Conservation (phyloP, 1,140 invertebrate species). For the Goniozus legneri region DNA sequence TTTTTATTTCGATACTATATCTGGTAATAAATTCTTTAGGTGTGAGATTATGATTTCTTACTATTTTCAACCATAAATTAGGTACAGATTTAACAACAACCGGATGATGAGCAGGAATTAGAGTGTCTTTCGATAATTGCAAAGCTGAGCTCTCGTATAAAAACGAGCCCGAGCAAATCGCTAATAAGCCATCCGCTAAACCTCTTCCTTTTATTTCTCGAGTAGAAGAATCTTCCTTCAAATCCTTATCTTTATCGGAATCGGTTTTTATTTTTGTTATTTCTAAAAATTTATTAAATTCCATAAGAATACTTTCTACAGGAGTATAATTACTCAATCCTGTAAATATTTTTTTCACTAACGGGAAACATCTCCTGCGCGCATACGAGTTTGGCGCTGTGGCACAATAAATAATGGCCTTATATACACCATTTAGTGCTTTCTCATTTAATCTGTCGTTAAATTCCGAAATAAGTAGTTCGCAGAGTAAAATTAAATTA, state of each 20-base stretch:
- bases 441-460: conserved; percentile 58
- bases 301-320: conserved; percentile 57
- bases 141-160: conserved; percentile 34
- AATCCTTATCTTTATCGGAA: conserved; percentile 38
- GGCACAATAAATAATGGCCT: conserved; percentile 63
- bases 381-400: conserved; percentile 49
- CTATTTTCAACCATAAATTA: conserved; percentile 62
- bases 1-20: conserved; percentile 57
- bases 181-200: conserved; percentile 43
- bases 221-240: conserved; percentile 35
- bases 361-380: conserved; percentile 34
- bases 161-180: conserved; percentile 44
- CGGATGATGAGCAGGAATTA: conserved; percentile 69
- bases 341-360: conserved; percentile 41
- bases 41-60: conserved; percentile 57
- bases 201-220: conserved; percentile 39
- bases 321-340: conserved; percentile 39
- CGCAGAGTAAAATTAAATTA: conserved; percentile 62
- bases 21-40: conserved; percentile 58
- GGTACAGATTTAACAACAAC: conserved; percentile 54
- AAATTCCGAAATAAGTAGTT: conserved; percentile 63
- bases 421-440: conserved; percentile 53
- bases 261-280: conserved; percentile 56
- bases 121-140: conserved; percentile 50
- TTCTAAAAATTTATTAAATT: conserved; percentile 60